A percentile compares a stretch with the other conserved stretches of the same genome.
Conservation (phyloP, 2,888 invertebrate species). For the Carcina quercana region DNA sequence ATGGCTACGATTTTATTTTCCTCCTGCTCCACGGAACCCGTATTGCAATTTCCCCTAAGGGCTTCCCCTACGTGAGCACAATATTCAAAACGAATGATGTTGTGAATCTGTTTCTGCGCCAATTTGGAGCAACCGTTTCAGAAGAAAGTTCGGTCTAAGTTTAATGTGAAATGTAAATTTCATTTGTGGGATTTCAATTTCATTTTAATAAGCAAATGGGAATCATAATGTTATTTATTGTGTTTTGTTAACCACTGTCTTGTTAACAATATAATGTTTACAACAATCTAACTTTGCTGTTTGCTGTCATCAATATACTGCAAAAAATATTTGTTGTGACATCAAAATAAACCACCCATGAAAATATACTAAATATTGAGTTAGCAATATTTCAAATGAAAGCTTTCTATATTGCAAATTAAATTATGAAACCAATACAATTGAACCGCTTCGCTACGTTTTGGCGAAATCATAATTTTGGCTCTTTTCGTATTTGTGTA, state of each 20-base stretch:
- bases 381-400: too few species aligned
- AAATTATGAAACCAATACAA: too few species aligned
- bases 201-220: conserved; percentile 20
- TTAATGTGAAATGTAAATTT: conserved; percentile 47
- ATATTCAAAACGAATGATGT: conserved; percentile 66
- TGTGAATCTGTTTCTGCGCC: conserved; percentile 56
- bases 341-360: too few species aligned
- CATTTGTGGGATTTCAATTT: conserved; percentile 47
- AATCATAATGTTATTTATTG: conserved; percentile 3
- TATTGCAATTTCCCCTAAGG: conserved; percentile 58
- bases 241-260: too few species aligned
- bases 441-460: too few species aligned
- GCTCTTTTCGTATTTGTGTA: conserved; percentile 46
- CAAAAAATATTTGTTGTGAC: too few species aligned
- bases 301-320: too few species aligned
- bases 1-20: conserved; percentile 59
- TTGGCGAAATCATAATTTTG: conserved; percentile 49
- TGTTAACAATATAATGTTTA: too few species aligned
- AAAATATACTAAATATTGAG: too few species aligned
- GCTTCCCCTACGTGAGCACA: conserved; percentile 59
- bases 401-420: too few species aligned
- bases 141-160: conserved; percentile 39
- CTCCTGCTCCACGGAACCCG: conserved; percentile 35
- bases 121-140: conserved; percentile 36
- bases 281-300: too few species aligned